These are phyloP conservation scores for Dolichallabes microphthalmus DNA, from an alignment of 2,113 vertebrate species.

Conservation along the genomic window DNA sequence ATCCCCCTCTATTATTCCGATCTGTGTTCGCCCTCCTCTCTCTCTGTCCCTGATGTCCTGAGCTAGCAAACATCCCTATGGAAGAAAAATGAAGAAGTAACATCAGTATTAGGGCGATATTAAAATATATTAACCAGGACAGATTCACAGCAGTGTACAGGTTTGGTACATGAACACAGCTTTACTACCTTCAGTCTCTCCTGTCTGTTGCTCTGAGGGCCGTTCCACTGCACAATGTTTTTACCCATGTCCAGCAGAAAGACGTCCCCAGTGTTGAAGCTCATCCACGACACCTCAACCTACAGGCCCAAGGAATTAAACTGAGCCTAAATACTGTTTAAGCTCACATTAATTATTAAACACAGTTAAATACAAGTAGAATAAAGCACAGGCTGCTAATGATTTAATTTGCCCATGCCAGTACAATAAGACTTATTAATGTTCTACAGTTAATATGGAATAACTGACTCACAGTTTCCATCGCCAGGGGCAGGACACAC, in stretches of 20 bases:
- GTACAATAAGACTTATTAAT: neutral
- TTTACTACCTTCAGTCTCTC: constrained; percentile 85
- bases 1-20: constrained; percentile 79
- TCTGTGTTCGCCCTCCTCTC: constrained; percentile 81
- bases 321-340: neutral
- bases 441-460: neutral
- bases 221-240: constrained; percentile 88
- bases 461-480: constrained; percentile 3
- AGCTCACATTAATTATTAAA: neutral
- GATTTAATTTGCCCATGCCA: neutral
- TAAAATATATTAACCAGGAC: neutral
- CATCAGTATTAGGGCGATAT: neutral
- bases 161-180: neutral
- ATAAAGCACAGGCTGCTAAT: neutral
- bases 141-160: neutral
- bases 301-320: constrained; percentile 54
- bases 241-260: constrained; percentile 88
- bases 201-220: constrained; percentile 80
- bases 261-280: constrained; percentile 85
- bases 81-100: neutral
- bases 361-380: neutral
- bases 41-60: constrained; percentile 86
- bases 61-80: constrained; percentile 79
- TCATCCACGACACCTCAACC: constrained; percentile 86
- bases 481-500: neutral